Evolutionary conservation across 1,140 invertebrate species (phyloP).

Genomic region (Bombus huntii): DNA sequence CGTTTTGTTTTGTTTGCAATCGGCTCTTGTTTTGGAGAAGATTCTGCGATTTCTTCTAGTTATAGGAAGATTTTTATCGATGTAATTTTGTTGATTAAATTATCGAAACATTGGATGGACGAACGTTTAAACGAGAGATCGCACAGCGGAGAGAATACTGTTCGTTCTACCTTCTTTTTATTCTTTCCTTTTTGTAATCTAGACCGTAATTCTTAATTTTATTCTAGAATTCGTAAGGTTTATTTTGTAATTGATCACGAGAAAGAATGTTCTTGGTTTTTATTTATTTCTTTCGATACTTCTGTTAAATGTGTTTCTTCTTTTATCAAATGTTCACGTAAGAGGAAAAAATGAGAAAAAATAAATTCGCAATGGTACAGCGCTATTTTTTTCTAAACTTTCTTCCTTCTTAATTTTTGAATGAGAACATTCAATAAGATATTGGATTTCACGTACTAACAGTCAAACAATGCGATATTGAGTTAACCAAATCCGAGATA

Average conservation of each 20-base stretch:
- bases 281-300: conserved; percentile 40
- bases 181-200: neutral
- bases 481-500: too few species aligned
- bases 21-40: too few species aligned
- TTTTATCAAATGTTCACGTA: conserved; percentile 15
- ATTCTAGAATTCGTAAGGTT: conserved; percentile 9
- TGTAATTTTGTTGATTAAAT: neutral
- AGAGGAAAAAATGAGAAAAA: conserved; percentile 10
- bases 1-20: neutral
- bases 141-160: conserved; percentile 33
- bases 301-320: conserved; percentile 23
- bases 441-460: too few species aligned
- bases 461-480: too few species aligned
- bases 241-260: conserved; percentile 20
- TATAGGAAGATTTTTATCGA: neutral
- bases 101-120: neutral
- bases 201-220: conserved; percentile 1
- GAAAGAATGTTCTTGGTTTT: neutral
- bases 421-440: neutral
- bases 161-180: neutral
- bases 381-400: conserved; percentile 9
- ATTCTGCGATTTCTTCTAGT: neutral
- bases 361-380: conserved; percentile 23
- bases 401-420: neutral
- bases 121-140: conserved; percentile 5